A percentile compares a stretch with the other conserved stretches of the same genome.
phyloP scores from a whole-genome alignment of 2,888 invertebrate species.

The Drosophila falleni region DNA sequence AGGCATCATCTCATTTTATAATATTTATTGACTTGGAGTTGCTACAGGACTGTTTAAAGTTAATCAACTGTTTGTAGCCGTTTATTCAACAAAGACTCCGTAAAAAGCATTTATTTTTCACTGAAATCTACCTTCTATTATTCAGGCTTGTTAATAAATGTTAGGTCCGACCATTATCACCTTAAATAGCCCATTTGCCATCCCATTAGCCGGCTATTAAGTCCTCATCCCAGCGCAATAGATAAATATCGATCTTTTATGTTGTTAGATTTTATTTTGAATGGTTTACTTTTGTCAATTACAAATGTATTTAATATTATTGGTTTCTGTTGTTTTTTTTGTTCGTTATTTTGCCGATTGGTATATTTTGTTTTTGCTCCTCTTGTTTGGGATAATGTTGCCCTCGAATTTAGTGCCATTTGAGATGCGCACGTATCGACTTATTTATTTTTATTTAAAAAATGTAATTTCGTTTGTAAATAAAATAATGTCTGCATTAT shows the following conservation, averaged over 20 bases:
- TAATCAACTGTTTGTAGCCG: slow-evolving; percentile 36
- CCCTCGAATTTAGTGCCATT: slow-evolving; percentile 53
- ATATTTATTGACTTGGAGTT: neutral
- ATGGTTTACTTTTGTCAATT: slow-evolving; percentile 71
- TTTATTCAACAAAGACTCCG: slow-evolving; percentile 20
- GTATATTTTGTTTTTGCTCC: slow-evolving; percentile 34
- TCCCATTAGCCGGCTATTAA: slow-evolving; percentile 19
- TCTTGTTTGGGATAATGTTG: slow-evolving; percentile 31
- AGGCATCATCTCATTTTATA: no score
- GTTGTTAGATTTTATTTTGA: slow-evolving; percentile 76
- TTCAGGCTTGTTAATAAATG: slow-evolving; percentile 30
- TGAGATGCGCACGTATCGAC: slow-evolving; percentile 48
- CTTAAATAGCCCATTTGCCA: slow-evolving; percentile 46
- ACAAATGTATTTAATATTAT: slow-evolving; percentile 78
- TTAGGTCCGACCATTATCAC: slow-evolving; percentile 34
- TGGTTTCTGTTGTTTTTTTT: slow-evolving; percentile 55
- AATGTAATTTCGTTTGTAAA: slow-evolving; percentile 61
- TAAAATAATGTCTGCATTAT: slow-evolving; percentile 70
- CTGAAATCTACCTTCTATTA: slow-evolving; percentile 25
- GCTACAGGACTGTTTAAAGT: neutral
- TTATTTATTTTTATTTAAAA: slow-evolving; percentile 54
- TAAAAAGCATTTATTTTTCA: slow-evolving; percentile 36
- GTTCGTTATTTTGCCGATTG: slow-evolving; percentile 11
- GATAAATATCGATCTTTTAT: slow-evolving; percentile 51
- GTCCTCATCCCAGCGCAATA: slow-evolving; percentile 17